Percentiles rank a stretch among this genome's conserved stretches.
phyloP scores from a whole-genome alignment of 2,797 vertebrate species.

The Geotria australis region DNA sequence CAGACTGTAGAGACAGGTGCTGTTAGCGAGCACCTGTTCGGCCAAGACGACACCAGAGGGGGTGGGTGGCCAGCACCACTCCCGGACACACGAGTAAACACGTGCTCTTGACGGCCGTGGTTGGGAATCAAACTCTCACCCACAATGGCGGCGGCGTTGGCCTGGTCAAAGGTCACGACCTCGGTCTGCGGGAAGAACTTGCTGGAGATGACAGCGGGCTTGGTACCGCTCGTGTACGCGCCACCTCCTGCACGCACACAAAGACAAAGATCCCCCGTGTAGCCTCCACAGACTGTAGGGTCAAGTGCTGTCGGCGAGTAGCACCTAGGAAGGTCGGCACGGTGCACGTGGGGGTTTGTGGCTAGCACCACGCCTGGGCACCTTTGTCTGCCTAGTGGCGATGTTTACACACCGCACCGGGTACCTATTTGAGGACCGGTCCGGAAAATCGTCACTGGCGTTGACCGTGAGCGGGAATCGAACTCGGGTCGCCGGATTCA shows the following conservation, averaged over 20 bases:
- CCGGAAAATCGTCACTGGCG: no score
- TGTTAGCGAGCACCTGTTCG: not conserved
- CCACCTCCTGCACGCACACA: conserved; percentile 19
- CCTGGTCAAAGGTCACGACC: conserved; percentile 71
- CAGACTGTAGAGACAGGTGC: not conserved
- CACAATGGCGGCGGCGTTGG: conserved; percentile 47
- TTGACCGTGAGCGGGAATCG: no score
- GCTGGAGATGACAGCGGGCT: conserved; percentile 19
- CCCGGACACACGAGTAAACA: not conserved
- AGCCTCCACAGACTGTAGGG: not conserved
- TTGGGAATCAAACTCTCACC: conserved; percentile 13
- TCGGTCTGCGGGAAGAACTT: conserved; percentile 85
- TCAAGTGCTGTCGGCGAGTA: no score
- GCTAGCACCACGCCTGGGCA: no score
- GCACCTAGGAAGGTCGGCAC: no score
- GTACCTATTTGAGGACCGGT: no score
- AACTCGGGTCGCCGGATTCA: not conserved
- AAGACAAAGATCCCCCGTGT: not conserved
- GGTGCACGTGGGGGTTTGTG: no score
- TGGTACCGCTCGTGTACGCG: conserved; percentile 29
- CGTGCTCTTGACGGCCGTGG: no score
- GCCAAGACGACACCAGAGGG: not conserved
- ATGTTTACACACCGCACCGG: no score
- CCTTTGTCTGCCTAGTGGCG: no score
- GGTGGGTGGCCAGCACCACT: conserved; percentile 2